phyloP scores from a whole-genome alignment of 1,140 invertebrate genomes.

The Littorina saxatilis region DNA sequence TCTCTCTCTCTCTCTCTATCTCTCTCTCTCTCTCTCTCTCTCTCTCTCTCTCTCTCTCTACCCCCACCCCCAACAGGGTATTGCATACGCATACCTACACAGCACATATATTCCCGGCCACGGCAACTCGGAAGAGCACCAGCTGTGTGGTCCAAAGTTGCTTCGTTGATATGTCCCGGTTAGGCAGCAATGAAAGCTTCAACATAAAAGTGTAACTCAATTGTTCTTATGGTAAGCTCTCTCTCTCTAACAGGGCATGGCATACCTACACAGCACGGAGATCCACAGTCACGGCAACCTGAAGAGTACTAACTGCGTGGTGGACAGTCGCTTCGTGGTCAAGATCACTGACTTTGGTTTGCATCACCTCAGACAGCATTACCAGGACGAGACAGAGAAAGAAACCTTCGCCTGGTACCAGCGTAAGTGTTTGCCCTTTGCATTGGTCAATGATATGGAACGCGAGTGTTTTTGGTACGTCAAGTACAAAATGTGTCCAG shows the following conservation, averaged over 20 bases:
- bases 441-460: too few relatives aligned
- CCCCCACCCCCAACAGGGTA: background rate
- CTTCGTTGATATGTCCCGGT: too few relatives aligned
- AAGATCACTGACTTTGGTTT: conserved; percentile 99
- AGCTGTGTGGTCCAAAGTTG: too few relatives aligned
- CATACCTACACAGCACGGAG: conserved; percentile 92
- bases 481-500: too few relatives aligned
- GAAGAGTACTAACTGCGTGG: conserved; percentile 98
- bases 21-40: background rate
- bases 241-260: conserved; percentile 96
- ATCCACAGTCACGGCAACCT: conserved; percentile 94
- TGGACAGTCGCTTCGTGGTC: conserved; percentile 96
- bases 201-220: too few relatives aligned
- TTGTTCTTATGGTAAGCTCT: too few relatives aligned
- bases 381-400: conserved; percentile 54
- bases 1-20: background rate
- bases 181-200: too few relatives aligned
- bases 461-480: too few relatives aligned
- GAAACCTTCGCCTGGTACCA: conserved; percentile 55
- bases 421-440: conserved; percentile 41
- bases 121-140: too few relatives aligned
- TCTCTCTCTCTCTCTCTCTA: background rate
- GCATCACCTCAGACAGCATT: conserved; percentile 65
- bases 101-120: too few relatives aligned
- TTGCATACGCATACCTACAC: background rate